These are phyloP conservation scores for Luscinia megarhynchos DNA, from an alignment of 2,797 vertebrate genomes.

Conservation along the genomic window DNA sequence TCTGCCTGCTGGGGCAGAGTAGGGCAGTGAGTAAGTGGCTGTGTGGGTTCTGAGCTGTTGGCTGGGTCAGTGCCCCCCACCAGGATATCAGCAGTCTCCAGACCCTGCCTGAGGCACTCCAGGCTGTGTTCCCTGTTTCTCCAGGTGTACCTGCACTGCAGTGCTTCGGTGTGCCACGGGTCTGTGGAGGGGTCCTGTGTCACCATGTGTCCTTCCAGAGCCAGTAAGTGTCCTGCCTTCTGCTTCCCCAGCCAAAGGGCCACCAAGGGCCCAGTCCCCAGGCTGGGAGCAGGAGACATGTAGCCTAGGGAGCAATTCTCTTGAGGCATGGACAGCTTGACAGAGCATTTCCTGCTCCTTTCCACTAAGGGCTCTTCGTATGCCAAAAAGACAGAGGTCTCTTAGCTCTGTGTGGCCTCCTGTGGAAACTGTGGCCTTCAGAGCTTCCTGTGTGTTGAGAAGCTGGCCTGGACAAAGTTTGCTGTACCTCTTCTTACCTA, in stretches of 20 bases:
- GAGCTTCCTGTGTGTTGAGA: background rate
- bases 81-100: rapidly evolving
- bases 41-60: background rate
- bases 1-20: background rate
- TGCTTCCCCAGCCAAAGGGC: background rate
- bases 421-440: background rate
- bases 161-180: constrained; percentile 49
- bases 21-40: background rate
- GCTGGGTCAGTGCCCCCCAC: rapidly evolving
- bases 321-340: background rate
- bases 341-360: background rate
- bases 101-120: background rate
- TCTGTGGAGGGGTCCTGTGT: constrained; percentile 6
- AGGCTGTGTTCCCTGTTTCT: background rate
- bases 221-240: constrained; percentile 39
- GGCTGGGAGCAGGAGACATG: background rate
- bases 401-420: background rate
- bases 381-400: background rate
- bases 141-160: constrained; percentile 76
- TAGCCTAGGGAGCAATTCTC: background rate
- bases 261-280: background rate
- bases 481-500: background rate
- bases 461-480: background rate
- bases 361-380: background rate
- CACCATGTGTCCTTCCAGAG: constrained; percentile 7